These are phyloP conservation scores for Synanthedon myopaeformis DNA, from an alignment of 2,888 invertebrate species.

Conservation along the genomic window DNA sequence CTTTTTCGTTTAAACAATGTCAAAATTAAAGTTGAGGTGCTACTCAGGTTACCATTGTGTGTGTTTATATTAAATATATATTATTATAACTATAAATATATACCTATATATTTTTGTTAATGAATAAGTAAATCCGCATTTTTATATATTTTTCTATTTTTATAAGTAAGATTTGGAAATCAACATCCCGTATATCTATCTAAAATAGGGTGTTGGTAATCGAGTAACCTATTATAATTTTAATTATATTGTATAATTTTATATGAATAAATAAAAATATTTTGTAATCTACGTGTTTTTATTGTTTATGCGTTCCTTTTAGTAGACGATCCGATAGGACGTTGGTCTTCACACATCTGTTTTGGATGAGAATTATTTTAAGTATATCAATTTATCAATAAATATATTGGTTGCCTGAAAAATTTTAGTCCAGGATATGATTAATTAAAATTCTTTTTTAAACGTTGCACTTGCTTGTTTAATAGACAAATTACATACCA, in stretches of 20 bases:
- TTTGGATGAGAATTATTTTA: too few species aligned
- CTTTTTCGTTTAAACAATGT: neutral
- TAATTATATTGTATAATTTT: constrained; percentile 36
- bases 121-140: neutral
- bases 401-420: too few species aligned
- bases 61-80: constrained; percentile 19
- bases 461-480: too few species aligned
- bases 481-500: too few species aligned
- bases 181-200: constrained; percentile 50
- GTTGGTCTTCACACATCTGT: too few species aligned
- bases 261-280: constrained; percentile 56
- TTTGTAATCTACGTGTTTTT: constrained; percentile 23
- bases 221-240: constrained; percentile 59
- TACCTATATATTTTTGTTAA: constrained; percentile 16
- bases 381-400: too few species aligned
- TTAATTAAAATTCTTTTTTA: too few species aligned
- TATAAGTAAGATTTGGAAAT: constrained; percentile 9
- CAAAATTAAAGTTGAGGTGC: constrained; percentile 31
- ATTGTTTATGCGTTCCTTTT: neutral
- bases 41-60: constrained; percentile 55
- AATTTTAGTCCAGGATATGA: too few species aligned
- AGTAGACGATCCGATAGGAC: too few species aligned
- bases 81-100: constrained; percentile 25
- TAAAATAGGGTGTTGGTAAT: constrained; percentile 61
- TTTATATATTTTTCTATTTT: constrained; percentile 1